Evolutionary conservation across 2,113 vertebrate genomes (phyloP).

Genomic region (Rhinoderma darwinii): DNA sequence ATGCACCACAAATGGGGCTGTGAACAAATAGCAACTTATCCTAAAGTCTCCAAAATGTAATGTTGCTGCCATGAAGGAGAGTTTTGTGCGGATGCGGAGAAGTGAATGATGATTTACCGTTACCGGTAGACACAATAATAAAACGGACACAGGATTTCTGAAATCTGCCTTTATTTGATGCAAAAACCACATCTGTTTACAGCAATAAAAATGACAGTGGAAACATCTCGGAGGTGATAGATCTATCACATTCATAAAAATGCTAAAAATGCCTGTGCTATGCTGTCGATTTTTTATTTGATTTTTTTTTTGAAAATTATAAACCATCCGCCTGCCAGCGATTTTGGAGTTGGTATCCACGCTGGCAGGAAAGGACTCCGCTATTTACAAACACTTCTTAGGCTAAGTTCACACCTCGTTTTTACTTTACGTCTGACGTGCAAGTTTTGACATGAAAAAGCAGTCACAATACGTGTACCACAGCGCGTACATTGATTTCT

Average conservation of each 20-base stretch:
- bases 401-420: no score
- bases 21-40: no score
- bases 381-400: slow-evolving; percentile 44
- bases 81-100: no score
- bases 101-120: no score
- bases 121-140: neutral
- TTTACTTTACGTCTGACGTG: no score
- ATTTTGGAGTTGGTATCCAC: neutral
- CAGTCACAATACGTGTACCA: no score
- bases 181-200: slow-evolving; percentile 55
- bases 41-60: no score
- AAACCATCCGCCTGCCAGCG: neutral
- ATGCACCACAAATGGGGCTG: no score
- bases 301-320: slow-evolving; percentile 32
- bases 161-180: slow-evolving; percentile 55
- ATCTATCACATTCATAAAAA: slow-evolving; percentile 52
- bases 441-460: no score
- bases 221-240: slow-evolving; percentile 40
- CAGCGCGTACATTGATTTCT: no score
- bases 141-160: neutral
- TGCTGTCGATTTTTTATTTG: neutral
- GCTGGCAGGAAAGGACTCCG: neutral
- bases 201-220: slow-evolving; percentile 55
- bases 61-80: no score
- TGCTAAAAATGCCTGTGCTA: slow-evolving; percentile 51